Evolutionary conservation across 2,797 vertebrate genomes (phyloP).

Genomic region (Coreius guichenoti): DNA sequence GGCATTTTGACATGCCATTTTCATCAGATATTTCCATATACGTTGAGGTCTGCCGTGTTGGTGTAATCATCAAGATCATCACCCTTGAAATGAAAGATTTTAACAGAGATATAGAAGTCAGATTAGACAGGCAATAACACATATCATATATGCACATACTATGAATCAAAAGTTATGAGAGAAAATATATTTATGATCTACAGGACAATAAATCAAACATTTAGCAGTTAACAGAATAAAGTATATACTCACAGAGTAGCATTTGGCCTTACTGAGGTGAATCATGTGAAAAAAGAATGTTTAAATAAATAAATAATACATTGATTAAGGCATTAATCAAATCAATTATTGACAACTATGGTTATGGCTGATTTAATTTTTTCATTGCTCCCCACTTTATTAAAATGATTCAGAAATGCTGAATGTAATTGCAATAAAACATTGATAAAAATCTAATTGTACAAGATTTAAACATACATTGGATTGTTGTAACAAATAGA

Average conservation of each 20-base stretch:
- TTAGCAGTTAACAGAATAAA: neutral
- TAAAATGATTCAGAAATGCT: no score
- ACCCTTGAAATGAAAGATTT: neutral
- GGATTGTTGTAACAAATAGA: no score
- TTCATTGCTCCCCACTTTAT: no score
- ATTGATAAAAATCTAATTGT: no score
- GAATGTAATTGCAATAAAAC: no score
- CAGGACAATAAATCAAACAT: neutral
- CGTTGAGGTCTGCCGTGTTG: constrained; percentile 11
- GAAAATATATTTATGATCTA: neutral
- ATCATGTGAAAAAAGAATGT: neutral
- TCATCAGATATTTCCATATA: constrained; percentile 36
- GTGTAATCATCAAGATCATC: constrained; percentile 5
- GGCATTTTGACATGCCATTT: neutral
- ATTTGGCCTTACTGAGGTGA: constrained; percentile 20
- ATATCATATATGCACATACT: neutral
- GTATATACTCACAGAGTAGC: constrained; percentile 2
- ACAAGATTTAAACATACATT: neutral
- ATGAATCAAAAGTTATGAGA: neutral
- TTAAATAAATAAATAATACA: neutral
- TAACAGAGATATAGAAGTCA: neutral
- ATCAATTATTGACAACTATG: neutral
- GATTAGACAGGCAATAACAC: neutral
- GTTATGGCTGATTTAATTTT: no score
- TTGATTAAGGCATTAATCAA: neutral